phyloP scores from a whole-genome alignment of 2,888 invertebrate genomes.

The Yponomeuta sedellus region DNA sequence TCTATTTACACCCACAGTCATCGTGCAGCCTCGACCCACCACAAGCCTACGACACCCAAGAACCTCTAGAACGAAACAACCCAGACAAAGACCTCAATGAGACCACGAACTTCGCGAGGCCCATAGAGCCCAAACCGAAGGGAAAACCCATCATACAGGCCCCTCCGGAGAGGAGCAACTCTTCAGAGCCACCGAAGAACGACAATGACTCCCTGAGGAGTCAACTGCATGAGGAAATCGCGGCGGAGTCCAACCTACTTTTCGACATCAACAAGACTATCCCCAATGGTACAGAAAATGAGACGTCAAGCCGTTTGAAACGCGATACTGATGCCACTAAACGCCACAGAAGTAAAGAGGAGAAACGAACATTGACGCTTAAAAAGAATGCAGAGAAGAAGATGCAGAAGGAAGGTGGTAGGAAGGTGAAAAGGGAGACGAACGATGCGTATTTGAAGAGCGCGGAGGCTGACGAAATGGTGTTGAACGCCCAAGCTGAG shows the following conservation, averaged over 20 bases:
- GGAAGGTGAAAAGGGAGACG: constrained; percentile 40
- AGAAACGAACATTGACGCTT: background rate
- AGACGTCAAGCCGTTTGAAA: constrained; percentile 21
- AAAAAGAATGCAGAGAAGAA: background rate
- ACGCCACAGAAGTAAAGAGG: background rate
- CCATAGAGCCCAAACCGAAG: constrained; percentile 39
- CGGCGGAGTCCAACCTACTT: constrained; percentile 48
- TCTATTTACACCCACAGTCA: constrained; percentile 34
- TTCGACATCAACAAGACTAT: constrained; percentile 41
- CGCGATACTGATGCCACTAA: constrained; percentile 15
- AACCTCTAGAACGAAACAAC: constrained; percentile 49
- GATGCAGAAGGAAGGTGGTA: constrained; percentile 12
- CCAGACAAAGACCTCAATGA: constrained; percentile 59
- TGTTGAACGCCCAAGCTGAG: constrained; percentile 43
- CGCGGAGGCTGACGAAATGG: constrained; percentile 48
- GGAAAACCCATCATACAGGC: constrained; percentile 51
- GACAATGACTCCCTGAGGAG: constrained; percentile 48
- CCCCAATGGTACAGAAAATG: constrained; percentile 37
- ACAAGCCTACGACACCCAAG: constrained; percentile 60
- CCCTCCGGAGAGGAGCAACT: constrained; percentile 47
- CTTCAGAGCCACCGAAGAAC: constrained; percentile 42
- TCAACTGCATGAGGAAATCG: constrained; percentile 44
- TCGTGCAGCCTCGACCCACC: constrained; percentile 60
- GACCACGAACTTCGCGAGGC: constrained; percentile 36
- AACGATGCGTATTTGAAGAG: constrained; percentile 43